Percentiles rank a stretch among this genome's conserved stretches.
These are phyloP conservation scores for Lepus americanus DNA, from an alignment of 2,113 vertebrate species.

Conservation along the genomic window DNA sequence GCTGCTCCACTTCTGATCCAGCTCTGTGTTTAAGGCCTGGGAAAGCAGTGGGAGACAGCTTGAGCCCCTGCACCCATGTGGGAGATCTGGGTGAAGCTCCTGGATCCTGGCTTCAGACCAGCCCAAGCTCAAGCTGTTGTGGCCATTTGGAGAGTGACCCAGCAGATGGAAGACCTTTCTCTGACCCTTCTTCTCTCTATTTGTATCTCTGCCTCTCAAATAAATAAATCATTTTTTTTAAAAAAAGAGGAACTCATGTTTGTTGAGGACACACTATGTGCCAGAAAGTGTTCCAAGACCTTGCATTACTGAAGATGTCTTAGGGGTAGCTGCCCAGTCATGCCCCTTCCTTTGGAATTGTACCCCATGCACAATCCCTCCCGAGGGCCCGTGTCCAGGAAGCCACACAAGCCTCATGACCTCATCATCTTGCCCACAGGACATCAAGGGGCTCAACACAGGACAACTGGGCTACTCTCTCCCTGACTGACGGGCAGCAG, in stretches of 20 bases:
- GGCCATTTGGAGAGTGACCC: no score
- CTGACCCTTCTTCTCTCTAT: no score
- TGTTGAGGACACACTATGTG: fast-evolving
- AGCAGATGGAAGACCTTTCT: no score
- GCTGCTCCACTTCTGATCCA: no score
- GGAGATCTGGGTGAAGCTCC: no score
- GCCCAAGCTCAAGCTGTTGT: no score
- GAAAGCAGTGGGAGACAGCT: no score
- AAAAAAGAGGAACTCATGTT: background rate
- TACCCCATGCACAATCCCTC: background rate
- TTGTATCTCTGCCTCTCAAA: no score
- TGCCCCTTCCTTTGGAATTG: background rate
- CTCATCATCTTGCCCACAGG: background rate
- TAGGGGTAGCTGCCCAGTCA: background rate
- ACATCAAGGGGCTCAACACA: fast-evolving
- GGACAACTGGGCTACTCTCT: background rate
- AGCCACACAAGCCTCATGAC: background rate
- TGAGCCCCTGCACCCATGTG: no score
- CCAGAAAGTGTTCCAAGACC: background rate
- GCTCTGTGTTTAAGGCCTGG: no score
- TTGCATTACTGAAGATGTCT: background rate
- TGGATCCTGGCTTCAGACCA: no score
- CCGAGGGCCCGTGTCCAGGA: background rate
- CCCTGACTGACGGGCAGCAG: background rate
- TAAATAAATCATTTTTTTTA: no score